These are phyloP conservation scores for Hermetia illucens DNA, from an alignment of 1,140 invertebrate species.

Conservation along the genomic window DNA sequence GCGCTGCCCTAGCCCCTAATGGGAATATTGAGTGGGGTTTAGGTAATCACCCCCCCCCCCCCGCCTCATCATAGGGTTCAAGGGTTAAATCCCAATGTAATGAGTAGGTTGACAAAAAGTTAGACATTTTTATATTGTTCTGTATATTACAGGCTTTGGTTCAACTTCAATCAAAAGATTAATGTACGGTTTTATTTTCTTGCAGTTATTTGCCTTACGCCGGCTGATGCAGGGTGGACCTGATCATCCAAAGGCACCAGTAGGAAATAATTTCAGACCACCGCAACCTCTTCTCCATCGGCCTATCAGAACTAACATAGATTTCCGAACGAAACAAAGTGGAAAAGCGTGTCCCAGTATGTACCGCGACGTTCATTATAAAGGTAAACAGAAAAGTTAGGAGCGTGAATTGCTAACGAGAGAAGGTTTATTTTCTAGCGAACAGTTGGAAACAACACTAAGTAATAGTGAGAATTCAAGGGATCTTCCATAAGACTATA, in stretches of 20 bases:
- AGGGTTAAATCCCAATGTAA: too few species aligned
- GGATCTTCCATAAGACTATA: slow-evolving; percentile 2
- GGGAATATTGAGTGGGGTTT: too few species aligned
- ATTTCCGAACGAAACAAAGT: slow-evolving; percentile 64
- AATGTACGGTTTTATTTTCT: slow-evolving; percentile 26
- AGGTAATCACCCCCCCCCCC: too few species aligned
- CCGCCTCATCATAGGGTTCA: too few species aligned
- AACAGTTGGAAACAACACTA: slow-evolving; percentile 57
- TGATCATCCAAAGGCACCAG: slow-evolving; percentile 69
- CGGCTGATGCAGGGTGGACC: slow-evolving; percentile 77
- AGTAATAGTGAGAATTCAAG: slow-evolving; percentile 5
- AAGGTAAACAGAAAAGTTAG: slow-evolving; percentile 38
- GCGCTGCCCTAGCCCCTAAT: too few species aligned
- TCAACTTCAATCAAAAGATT: too few species aligned
- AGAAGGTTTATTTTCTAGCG: slow-evolving; percentile 25
- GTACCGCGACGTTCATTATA: slow-evolving; percentile 76
- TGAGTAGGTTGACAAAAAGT: too few species aligned
- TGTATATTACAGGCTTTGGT: too few species aligned
- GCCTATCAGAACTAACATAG: slow-evolving; percentile 87
- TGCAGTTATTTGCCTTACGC: slow-evolving; percentile 64
- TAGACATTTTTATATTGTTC: too few species aligned
- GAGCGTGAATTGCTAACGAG: neutral
- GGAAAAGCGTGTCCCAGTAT: slow-evolving; percentile 74
- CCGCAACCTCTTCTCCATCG: slow-evolving; percentile 79
- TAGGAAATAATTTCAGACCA: slow-evolving; percentile 87